These are phyloP conservation scores for Sciaenops ocellatus DNA, from an alignment of 2,797 vertebrate genomes.

Conservation along the genomic window DNA sequence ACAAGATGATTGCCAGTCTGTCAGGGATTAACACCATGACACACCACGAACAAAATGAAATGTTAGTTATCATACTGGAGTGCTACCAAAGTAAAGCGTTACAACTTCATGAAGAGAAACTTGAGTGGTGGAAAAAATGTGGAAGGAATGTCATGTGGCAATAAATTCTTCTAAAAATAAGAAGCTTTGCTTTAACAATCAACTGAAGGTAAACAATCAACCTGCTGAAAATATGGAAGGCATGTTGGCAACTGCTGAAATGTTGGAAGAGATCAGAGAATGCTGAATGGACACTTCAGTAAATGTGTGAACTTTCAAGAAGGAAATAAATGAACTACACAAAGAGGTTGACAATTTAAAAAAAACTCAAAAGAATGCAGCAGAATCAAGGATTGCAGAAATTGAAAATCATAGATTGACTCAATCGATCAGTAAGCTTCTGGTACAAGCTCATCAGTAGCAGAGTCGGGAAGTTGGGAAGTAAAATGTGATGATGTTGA, in stretches of 20 bases:
- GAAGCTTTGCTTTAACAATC: not conserved
- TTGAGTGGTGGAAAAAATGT: not conserved
- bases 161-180: conserved; percentile 1
- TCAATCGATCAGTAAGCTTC: not conserved
- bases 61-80: not conserved
- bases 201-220: not conserved
- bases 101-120: not conserved
- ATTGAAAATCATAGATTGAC: conserved; percentile 1
- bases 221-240: not conserved
- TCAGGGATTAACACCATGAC: not conserved
- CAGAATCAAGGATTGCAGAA: not conserved
- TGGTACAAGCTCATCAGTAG: not conserved
- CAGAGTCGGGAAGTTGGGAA: not conserved
- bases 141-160: not conserved
- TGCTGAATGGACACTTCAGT: not conserved
- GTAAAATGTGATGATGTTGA: conserved; percentile 1
- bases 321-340: not conserved
- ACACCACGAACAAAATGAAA: not conserved
- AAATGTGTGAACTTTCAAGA: not conserved
- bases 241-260: not conserved
- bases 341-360: not conserved
- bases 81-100: not conserved
- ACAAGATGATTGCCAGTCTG: not conserved
- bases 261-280: conserved; percentile 3
- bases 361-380: not conserved